Evolutionary conservation across 2,797 vertebrate genomes (phyloP), one percentile per base, ranked within the genome.

Genomic region (Harpagifer antarcticus): DNA sequence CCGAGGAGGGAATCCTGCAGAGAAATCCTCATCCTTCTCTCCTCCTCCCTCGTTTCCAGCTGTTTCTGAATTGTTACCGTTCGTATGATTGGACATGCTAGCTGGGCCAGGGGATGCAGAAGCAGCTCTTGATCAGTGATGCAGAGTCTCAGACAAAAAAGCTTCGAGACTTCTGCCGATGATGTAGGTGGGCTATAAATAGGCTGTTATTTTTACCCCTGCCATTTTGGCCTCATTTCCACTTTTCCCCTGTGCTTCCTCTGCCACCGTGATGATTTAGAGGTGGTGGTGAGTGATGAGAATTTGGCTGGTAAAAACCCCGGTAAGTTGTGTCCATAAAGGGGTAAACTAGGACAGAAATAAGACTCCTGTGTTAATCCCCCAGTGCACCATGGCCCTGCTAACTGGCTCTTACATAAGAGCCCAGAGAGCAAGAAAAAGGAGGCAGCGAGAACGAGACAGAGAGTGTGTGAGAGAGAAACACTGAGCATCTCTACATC

Each of bases 221-320:
- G 93, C 93, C 94, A 93, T 93, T 94, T 94, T 94, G 92, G 91
- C 94, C 94, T 95, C 89, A 89, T 94, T 95, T 94, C 89, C 89
- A 69, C 75, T 91, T 89, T 88, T 91, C 91, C 92, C 88, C 57
- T 74, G 79, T 74, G 79, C 89, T 91, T 93, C 87, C 81, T 89
- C 84, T 85, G 83, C 84, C 86, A 90, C 78, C 70, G 47, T 60
- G 76, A 87, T 82, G 91, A 90, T 85, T 86, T 90, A 85, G 67
- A 81, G 78, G 79, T 79, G 82, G 71, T 23, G 77, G 81, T 70
- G 84, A 83, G 72, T 80, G 86, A 88, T 91, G 86, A 89, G 67
- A 65, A 76, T 64, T 76, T 60, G 31, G 59, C 70, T 86, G 75
- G 77, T 42, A 15, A 63, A 70, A 73, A 83, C 85, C 77, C 78